These are phyloP conservation scores for Helobdella robusta DNA, from an alignment of 2,888 invertebrate genomes.

Conservation along the genomic window DNA sequence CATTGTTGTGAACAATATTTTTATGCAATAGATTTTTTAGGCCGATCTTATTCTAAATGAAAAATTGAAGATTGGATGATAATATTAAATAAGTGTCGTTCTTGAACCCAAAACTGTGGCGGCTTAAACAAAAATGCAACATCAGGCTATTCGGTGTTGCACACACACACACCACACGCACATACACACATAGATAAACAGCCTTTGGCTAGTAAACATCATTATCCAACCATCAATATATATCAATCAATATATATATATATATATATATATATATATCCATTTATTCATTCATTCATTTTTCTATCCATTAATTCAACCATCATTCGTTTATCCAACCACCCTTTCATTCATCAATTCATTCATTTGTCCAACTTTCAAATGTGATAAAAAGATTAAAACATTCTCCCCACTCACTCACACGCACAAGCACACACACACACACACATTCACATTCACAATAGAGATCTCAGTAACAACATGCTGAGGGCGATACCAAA, in stretches of 20 bases:
- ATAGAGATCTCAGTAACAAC: slow-evolving; percentile 7
- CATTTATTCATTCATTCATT: slow-evolving; percentile 22
- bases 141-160: no score
- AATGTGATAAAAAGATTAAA: slow-evolving; percentile 1
- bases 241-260: slow-evolving; percentile 23
- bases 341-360: slow-evolving; percentile 16
- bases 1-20: no score
- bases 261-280: slow-evolving; percentile 24
- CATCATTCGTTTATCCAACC: slow-evolving; percentile 11
- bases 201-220: not conserved
- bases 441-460: not conserved
- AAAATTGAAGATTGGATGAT: no score
- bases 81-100: no score
- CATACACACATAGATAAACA: not conserved
- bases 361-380: slow-evolving; percentile 22
- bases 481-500: not conserved
- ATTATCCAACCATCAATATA: not conserved
- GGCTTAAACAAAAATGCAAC: no score
- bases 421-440: not conserved
- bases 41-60: no score
- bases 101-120: no score
- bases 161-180: not conserved
- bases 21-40: no score
- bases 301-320: slow-evolving; percentile 3
- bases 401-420: not conserved